phyloP scores from a whole-genome alignment of 1,140 invertebrate species.

The Zaprionus inermis region DNA sequence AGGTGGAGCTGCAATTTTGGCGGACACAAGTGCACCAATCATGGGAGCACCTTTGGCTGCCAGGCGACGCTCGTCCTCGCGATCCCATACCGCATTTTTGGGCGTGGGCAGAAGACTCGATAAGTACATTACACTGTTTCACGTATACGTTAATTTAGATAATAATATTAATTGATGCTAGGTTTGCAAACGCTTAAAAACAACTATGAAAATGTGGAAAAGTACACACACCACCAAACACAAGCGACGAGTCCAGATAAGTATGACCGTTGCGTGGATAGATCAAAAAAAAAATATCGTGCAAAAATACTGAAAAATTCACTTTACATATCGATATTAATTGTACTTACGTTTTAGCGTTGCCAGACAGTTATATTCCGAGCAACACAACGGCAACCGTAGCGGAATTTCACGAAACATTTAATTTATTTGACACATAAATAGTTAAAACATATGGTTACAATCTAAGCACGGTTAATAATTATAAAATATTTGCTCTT shows the following conservation, averaged over 20 bases:
- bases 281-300: not conserved
- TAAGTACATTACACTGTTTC: constrained; percentile 67
- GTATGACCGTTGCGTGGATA: constrained; percentile 11
- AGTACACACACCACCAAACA: constrained; percentile 16
- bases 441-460: not conserved
- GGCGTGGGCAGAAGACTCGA: constrained; percentile 92
- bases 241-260: constrained; percentile 10
- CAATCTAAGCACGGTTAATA: not conserved
- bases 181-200: constrained; percentile 24
- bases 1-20: constrained; percentile 94
- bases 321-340: not conserved
- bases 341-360: not conserved
- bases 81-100: constrained; percentile 93
- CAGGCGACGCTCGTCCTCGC: constrained; percentile 92
- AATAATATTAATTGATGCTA: not conserved
- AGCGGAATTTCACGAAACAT: not conserved
- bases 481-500: not conserved
- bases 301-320: constrained; percentile 13
- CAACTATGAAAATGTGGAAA: constrained; percentile 28
- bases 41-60: constrained; percentile 86
- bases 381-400: not conserved
- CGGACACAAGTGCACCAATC: constrained; percentile 90
- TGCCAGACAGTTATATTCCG: not conserved
- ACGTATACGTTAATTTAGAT: not conserved
- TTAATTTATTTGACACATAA: constrained; percentile 11